Evolutionary conservation across 2,888 invertebrate genomes (phyloP).

Genomic region (Cistogaster globosa): DNA sequence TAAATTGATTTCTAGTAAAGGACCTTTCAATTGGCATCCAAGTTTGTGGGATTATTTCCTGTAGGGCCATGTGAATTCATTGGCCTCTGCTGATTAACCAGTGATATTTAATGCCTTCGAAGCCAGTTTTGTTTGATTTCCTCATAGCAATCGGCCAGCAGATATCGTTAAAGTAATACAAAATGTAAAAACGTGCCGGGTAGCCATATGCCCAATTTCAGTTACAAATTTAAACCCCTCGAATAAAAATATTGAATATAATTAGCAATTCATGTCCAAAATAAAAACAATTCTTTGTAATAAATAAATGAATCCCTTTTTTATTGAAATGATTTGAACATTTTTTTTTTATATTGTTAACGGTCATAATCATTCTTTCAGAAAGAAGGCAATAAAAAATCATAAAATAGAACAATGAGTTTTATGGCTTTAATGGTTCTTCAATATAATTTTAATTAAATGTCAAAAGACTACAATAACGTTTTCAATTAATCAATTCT

Average conservation of each 20-base stretch:
- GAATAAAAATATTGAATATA: not conserved
- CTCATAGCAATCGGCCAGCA: too few species aligned
- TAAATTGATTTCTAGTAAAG: too few species aligned
- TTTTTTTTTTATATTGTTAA: slow-evolving; percentile 8
- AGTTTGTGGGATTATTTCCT: too few species aligned
- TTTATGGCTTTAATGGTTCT: slow-evolving; percentile 31
- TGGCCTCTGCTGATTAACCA: too few species aligned
- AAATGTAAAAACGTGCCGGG: too few species aligned
- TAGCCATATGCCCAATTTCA: too few species aligned
- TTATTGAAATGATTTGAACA: slow-evolving; percentile 11
- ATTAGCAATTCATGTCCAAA: not conserved
- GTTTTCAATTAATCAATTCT: not conserved
- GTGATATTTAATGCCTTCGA: too few species aligned
- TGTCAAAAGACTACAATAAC: not conserved
- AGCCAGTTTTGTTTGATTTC: too few species aligned
- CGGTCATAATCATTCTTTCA: not conserved
- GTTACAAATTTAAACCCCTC: too few species aligned
- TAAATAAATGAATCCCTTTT: slow-evolving; percentile 21
- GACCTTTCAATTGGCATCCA: too few species aligned
- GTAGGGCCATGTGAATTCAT: too few species aligned
- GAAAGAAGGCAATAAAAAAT: not conserved
- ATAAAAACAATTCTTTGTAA: slow-evolving; percentile 7
- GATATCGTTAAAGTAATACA: too few species aligned
- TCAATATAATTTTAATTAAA: not conserved
- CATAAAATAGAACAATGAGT: not conserved